Percentiles rank a stretch among this genome's conserved stretches.
Evolutionary conservation across 2,113 vertebrate genomes (phyloP).

Genomic region (Vulpes ferrilata): DNA sequence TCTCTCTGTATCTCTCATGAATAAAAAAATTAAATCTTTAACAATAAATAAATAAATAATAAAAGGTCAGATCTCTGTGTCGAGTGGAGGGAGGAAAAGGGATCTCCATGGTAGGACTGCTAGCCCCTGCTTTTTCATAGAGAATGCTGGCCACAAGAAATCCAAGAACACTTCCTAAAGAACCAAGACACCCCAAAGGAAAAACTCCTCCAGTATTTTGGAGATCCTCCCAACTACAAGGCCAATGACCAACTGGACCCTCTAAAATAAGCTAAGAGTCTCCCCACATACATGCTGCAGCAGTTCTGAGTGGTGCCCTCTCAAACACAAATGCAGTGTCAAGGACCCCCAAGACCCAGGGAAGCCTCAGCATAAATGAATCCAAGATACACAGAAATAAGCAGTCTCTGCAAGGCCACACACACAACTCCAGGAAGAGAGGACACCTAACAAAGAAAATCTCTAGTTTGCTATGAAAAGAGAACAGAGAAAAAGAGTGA

Average conservation of each 20-base stretch:
- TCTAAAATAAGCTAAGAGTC: neutral
- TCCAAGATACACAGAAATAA: neutral
- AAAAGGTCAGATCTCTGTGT: neutral
- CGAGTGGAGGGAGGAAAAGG: neutral
- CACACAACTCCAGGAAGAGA: neutral
- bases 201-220: neutral
- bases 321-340: neutral
- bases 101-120: fast-evolving
- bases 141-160: fast-evolving
- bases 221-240: neutral
- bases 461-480: neutral
- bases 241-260: neutral
- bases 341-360: neutral
- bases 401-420: neutral
- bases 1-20: too few relatives aligned
- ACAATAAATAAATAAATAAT: too few relatives aligned
- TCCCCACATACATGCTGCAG: too few relatives aligned
- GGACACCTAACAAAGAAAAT: neutral
- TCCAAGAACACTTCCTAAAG: neutral
- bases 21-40: too few relatives aligned
- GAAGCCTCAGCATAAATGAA: neutral
- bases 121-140: neutral
- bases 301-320: neutral
- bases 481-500: neutral
- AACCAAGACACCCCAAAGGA: neutral